Evolutionary conservation across 2,113 vertebrate species (phyloP), one percentile per base, ranked within the genome.

Genomic region (Octodon degus): DNA sequence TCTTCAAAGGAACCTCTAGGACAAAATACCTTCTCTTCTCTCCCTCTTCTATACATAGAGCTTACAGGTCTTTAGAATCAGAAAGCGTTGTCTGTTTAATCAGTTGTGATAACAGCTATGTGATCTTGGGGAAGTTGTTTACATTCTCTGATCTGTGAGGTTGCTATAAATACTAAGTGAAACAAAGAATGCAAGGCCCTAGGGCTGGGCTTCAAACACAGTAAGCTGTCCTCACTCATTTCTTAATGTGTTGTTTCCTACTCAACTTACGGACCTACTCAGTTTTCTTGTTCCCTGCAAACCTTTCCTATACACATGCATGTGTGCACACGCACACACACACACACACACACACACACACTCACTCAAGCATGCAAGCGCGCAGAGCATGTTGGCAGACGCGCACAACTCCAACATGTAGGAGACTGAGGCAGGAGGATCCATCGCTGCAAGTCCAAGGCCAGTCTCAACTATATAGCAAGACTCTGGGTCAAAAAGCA

Each of bases 41-140:
- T 19, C 34, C 93, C 37, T 85, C 72, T 86, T 62, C 37, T 32
- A 47, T 43, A 25, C 12, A 40, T 27, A 88, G 4, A 76, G 16
- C 4, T 55, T 90, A 25, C 30, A 70, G 81, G 20, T 80, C 40
- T 77, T 88, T 63, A 16, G 13, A 91, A 30, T 77, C 13, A 12
- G 43, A 88, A 77, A 90, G 58, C 72, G 53, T 43, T 87, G 40
- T 67, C 50, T 82, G 13, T 93, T 83, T 86, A 72, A 55, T 90
- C 37, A 74, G 32, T 34, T n/a, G 47, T 24, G 90, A 55, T 55
- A 83, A 95, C 65, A 85, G 24, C 60, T 90, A 19, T 95, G 72
- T 93, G 86, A 55, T 83, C 65, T 83, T 67, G 25, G 67, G n/a
- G 25, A 96, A 93, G 50, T 88, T 37, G 47, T 55, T 91, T 37